Base-by-base conservation (phyloP, 2,888 invertebrate genomes). In the Dioctria linearis region DNA sequence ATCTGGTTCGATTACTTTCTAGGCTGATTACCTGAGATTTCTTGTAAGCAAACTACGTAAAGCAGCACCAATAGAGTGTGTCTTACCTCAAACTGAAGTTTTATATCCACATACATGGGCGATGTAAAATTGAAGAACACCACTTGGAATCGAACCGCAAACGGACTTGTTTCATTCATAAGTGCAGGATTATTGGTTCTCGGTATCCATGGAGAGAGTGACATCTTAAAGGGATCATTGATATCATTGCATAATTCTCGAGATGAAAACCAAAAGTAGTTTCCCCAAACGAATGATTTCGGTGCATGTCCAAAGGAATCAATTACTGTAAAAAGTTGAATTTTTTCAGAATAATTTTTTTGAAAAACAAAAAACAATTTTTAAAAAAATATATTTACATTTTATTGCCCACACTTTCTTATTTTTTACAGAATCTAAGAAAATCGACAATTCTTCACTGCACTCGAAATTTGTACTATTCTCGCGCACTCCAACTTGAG, bases 181-280 rank as follows among this genome's bases (percentile, higher is more conserved):
- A 84, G 80, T 9, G 82, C 82, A 2, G 46, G 51, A 61, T 69
- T 49, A 8, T 59, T 65, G 4, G 13, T 71, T 0, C 82, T 81
- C 5, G 78, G 80, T 9, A 83, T 83, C 4, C 81, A 69, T 2
- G 83, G 39, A 42, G 86, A 85, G 37, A 86, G 82, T 6, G 84
- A 85, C 11, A 86, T 86, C 43, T 78, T 81, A 49, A 82, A 85
- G 1, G 87, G 87, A 3, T 79, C 67, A 79, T 86, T 86, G 0
- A 87, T 82, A 40, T 86, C 86, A 51, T 85, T 80, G 78, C 87
- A 87, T 8, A 85, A 81, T 73, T 85, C 84, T 13, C 84, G 85
- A 3, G 85, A 79, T 4, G 84, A 79, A 80, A 86, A 86, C 87
- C 87, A 87, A 79, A 84, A 85, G 66, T 85, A 85, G 79, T 86